Conservation (phyloP, 2,113 vertebrate genomes). For the Gila orcuttii region DNA sequence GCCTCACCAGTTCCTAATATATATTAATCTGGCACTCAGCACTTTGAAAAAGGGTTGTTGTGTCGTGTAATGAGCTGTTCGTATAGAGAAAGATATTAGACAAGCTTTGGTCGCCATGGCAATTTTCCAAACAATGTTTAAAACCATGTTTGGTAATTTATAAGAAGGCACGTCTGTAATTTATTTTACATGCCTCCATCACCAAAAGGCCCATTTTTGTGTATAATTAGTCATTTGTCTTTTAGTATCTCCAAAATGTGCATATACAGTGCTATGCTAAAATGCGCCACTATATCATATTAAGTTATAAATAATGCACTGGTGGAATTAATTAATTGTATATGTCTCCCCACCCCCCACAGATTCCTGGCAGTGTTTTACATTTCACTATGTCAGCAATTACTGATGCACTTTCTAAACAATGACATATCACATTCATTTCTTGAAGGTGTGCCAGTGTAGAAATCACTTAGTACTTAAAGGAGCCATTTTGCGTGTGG, state of each 20-base stretch:
- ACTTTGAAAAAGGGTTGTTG: constrained; percentile 58
- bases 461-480: constrained; percentile 33
- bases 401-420: constrained; percentile 78
- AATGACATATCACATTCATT: constrained; percentile 72
- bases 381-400: constrained; percentile 79
- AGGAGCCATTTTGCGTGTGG: not conserved
- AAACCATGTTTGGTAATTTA: constrained; percentile 73
- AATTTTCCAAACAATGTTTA: constrained; percentile 75
- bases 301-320: constrained; percentile 80
- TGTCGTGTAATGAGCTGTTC: constrained; percentile 65
- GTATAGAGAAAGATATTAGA: constrained; percentile 68
- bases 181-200: constrained; percentile 73
- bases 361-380: constrained; percentile 66
- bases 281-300: constrained; percentile 78
- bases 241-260: constrained; percentile 72
- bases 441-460: constrained; percentile 56
- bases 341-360: constrained; percentile 57
- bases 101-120: constrained; percentile 69
- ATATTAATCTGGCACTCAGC: constrained; percentile 64
- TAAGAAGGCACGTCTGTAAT: constrained; percentile 75
- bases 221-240: constrained; percentile 78
- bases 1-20: constrained; percentile 59
- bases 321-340: constrained; percentile 77
- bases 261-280: constrained; percentile 78
- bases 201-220: constrained; percentile 72